Base-by-base conservation (phyloP, 1,140 invertebrate genomes). In the Drosophila lini region DNA sequence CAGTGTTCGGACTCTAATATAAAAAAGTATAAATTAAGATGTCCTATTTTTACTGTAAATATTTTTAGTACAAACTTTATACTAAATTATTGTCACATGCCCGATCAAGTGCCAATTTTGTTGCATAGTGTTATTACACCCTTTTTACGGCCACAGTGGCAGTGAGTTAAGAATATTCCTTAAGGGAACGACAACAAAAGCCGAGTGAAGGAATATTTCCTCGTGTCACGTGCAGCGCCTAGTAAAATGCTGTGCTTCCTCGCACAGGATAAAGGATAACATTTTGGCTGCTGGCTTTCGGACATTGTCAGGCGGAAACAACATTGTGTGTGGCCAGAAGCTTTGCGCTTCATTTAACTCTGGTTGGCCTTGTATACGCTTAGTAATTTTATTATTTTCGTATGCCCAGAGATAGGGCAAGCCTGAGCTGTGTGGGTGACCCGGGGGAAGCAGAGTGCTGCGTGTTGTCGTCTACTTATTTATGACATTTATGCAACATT, bases 401-500 rank as follows among this genome's bases (percentile, higher is more conserved):
- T 22, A 40, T 31, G 28, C 28, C 36, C 32, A n/a, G 50, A 50
- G 69, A 50, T 25, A 38, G 28, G 56, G 2, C 16, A n/a, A 31
- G 31, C 41, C 60, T 44, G 44, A 64, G 45, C 25, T 63, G 56
- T 63, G 55, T 9, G 40, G 3, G 52, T 38, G 32, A 38, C 36
- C 40, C 55, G 22, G 34, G 60, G 47, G 44, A 15, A 25, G 42
- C 22, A 15, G 34, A 38, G 57, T 62, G 74, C 64, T 85, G 83
- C 71, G 79, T 80, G 67, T 56, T 50, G 58, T 38, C 56, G 58
- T 19, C 56, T 52, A 52, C 41, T 61, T 53, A 67, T 69, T 74
- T 69, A 62, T 82, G 79, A 74, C 79, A 80, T 74, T 74, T 80
- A 70, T 86, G 83, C 67, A 82, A 76, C 83, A 88, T 86, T 80